phyloP scores from a whole-genome alignment of 2,797 vertebrate species.

The Tadarida brasiliensis region DNA sequence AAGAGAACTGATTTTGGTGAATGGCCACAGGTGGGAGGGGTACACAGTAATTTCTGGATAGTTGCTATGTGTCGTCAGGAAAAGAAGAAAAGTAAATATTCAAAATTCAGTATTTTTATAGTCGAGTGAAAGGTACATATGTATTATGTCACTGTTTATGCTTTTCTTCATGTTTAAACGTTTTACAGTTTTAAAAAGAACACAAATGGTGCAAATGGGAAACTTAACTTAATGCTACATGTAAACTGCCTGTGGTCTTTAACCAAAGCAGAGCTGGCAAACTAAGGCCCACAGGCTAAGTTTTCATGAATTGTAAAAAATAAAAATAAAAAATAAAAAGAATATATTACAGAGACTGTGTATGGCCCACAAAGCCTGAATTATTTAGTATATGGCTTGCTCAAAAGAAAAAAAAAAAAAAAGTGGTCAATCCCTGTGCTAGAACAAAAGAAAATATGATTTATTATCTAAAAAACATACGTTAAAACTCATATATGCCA shows the following conservation, averaged over 20 bases:
- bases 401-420: background rate
- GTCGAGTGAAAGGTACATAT: background rate
- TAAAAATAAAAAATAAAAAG: background rate
- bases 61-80: background rate
- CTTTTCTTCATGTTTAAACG: background rate
- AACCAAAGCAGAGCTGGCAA: background rate
- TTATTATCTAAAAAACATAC: background rate
- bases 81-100: background rate
- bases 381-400: background rate
- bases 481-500: background rate
- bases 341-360: background rate
- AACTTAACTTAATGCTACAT: background rate
- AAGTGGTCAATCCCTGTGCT: background rate
- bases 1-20: background rate
- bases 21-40: too few relatives aligned
- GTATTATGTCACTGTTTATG: background rate
- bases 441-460: slow-evolving; percentile 1
- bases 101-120: background rate
- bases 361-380: background rate
- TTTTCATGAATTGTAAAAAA: background rate
- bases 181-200: background rate
- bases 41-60: background rate
- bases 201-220: background rate
- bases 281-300: background rate
- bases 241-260: background rate